Evolutionary conservation across 2,888 invertebrate genomes (phyloP), one percentile per base, ranked within the genome.

Genomic region (Brachyopa scutellaris): DNA sequence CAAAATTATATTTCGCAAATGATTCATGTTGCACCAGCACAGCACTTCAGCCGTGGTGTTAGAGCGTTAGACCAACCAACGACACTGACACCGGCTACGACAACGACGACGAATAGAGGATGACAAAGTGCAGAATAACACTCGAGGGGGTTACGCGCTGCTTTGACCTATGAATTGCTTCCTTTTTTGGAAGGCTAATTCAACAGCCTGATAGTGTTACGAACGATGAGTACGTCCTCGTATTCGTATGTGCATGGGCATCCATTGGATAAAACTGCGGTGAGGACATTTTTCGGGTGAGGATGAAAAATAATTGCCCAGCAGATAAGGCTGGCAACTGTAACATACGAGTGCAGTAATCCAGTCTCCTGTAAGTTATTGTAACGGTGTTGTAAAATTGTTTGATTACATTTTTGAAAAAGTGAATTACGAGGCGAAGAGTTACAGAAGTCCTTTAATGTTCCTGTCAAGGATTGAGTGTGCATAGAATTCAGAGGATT

Each of bases 11-110:
- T 61, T 66, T 53, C 33, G 19, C 9, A 17, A 69, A 74, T 80
- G 74, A 76, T 80, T 80, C 80, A 76, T 80, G 45, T 59, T 80
- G 80, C 76, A 69, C 62, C 57, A 80, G n/a, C n/a, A n/a, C n/a
- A n/a, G n/a, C n/a, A n/a, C n/a, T n/a, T n/a, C 6, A 6, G 26
- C 26, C 4, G 6, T 23, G 51, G 57, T 47, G 70, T 42, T 72
- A 36, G 33, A 59, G 66, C 38, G 67, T 67, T 67, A 76, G 59
- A 76, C 51, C 53, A 74, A 40, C 74, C 61, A 67, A 74, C 42
- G 67, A 40, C 47, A 42, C 13, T 64, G 64, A 57, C 13, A 49
- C 23, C 55, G 53, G 29, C 13, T 2, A 23, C 26, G 11, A 45
- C 15, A 36, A 45, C 57, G 13, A 59, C 29, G 31, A 66, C 61